Conservation (phyloP, 2,888 invertebrate genomes). For the Scrobipalpa costella region DNA sequence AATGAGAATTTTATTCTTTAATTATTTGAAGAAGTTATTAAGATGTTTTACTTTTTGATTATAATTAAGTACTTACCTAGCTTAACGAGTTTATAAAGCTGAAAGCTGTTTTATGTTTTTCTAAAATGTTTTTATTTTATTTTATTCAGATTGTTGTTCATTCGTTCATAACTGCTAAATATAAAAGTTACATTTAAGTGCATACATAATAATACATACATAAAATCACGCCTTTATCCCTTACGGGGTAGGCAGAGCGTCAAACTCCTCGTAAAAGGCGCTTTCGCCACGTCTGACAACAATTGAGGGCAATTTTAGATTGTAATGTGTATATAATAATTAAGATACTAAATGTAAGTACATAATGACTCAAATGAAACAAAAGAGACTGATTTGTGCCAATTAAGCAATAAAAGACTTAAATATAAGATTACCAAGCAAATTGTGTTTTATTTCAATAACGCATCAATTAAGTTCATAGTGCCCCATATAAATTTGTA, state of each 20-base stretch:
- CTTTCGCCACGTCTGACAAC: too few species aligned
- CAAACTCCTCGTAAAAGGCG: too few species aligned
- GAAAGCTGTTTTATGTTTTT: neutral
- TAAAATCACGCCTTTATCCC: too few species aligned
- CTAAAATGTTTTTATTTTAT: too few species aligned
- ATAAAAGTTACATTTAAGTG: neutral
- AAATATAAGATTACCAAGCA: neutral
- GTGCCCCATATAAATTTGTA: neutral
- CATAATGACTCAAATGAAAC: neutral
- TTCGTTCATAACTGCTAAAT: neutral
- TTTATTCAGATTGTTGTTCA: neutral
- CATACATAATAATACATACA: too few species aligned
- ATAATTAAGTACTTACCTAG: too few species aligned
- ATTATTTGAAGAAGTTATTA: too few species aligned
- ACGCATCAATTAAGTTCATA: neutral
- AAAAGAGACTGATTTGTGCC: slow-evolving; percentile 11
- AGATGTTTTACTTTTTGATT: too few species aligned
- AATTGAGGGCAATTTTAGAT: too few species aligned
- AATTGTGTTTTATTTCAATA: neutral
- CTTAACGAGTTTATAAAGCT: too few species aligned
- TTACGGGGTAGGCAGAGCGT: too few species aligned
- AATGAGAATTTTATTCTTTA: neutral
- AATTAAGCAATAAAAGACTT: neutral
- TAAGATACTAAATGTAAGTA: too few species aligned
- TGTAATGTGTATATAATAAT: neutral